Percentiles rank a stretch among this genome's conserved stretches.
Conservation (phyloP, 2,113 vertebrate species). For the Pelvicachromis taeniatus region DNA sequence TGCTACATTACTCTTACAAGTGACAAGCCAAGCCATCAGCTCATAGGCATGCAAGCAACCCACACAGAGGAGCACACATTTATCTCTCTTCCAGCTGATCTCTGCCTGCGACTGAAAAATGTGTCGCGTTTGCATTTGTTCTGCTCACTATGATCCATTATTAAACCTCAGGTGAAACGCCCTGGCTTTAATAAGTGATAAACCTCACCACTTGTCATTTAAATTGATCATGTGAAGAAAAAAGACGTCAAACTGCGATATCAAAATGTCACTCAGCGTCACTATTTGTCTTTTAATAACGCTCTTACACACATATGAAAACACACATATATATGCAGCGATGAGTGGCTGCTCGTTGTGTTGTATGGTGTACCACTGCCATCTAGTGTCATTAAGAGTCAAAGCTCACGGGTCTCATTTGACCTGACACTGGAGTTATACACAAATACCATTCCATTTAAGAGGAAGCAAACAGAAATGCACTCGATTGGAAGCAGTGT, state of each 20-base stretch:
- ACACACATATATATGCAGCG: neutral
- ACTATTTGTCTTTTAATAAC: neutral
- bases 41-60: neutral
- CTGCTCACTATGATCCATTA: neutral
- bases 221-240: neutral
- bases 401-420: neutral
- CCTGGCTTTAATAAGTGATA: neutral
- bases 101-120: neutral
- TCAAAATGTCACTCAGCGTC: neutral
- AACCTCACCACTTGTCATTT: neutral
- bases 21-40: neutral
- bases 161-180: neutral
- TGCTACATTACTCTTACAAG: neutral
- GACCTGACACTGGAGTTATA: neutral
- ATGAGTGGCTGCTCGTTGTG: neutral
- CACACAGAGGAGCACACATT: neutral
- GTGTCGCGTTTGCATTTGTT: neutral
- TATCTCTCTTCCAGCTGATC: neutral
- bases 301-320: neutral
- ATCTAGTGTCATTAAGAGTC: neutral
- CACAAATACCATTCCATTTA: accelerated
- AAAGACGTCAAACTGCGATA: neutral
- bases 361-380: neutral
- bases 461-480: neutral
- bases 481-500: neutral